Percentiles rank a stretch among this genome's conserved stretches.
Evolutionary conservation across 1,140 invertebrate species (phyloP).

Genomic region (Pogonus chalceus): DNA sequence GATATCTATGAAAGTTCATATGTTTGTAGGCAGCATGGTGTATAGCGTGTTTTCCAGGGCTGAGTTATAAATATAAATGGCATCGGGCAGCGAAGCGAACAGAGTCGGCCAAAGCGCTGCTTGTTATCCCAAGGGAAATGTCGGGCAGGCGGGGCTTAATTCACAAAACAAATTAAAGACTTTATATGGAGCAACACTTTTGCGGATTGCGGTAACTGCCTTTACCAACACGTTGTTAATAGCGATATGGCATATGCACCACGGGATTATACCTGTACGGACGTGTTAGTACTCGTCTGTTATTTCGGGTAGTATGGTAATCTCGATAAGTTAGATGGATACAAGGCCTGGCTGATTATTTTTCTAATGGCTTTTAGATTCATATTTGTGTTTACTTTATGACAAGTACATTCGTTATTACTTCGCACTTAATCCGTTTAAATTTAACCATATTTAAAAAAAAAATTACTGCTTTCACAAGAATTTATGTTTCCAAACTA

Average conservation of each 20-base stretch:
- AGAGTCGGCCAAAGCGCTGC: neutral
- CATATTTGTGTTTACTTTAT: too few relatives aligned
- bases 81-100: neutral
- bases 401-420: too few relatives aligned
- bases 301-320: neutral
- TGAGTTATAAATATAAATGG: constrained; percentile 26
- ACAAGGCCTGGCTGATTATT: too few relatives aligned
- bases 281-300: neutral
- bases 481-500: too few relatives aligned
- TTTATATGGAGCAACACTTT: constrained; percentile 31
- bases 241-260: neutral
- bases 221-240: neutral
- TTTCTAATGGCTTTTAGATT: too few relatives aligned
- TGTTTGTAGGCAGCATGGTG: too few relatives aligned
- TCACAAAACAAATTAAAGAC: constrained; percentile 32
- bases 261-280: neutral
- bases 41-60: too few relatives aligned
- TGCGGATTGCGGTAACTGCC: neutral
- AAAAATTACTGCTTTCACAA: too few relatives aligned
- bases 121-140: constrained; percentile 13
- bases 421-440: too few relatives aligned
- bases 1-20: too few relatives aligned
- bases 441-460: too few relatives aligned
- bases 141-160: constrained; percentile 16
- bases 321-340: too few relatives aligned